Conservation (phyloP, 64 coral and sea anemone genomes). For the Exaiptasia diaphana region DNA sequence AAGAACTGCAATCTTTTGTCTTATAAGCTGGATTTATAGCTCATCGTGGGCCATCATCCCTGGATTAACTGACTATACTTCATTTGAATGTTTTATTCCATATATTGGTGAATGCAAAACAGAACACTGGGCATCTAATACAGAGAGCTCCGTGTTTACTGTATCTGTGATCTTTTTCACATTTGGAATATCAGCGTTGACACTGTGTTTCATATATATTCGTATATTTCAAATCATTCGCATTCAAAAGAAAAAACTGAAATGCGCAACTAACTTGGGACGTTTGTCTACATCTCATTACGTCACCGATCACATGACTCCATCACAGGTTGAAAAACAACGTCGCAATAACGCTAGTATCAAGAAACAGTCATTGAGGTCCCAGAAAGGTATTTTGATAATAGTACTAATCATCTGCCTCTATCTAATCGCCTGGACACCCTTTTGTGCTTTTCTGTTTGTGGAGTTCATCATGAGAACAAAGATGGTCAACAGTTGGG, state of each 20-base stretch:
- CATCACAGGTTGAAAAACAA: too few relatives aligned
- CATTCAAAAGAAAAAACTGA: neutral
- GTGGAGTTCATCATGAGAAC: slow-evolving; percentile 46
- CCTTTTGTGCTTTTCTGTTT: slow-evolving; percentile 67
- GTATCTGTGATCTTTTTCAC: slow-evolving; percentile 53
- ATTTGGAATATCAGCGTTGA: slow-evolving; percentile 44
- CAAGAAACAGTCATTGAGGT: too few relatives aligned
- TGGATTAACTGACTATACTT: slow-evolving; percentile 53
- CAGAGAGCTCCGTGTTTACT: slow-evolving; percentile 28
- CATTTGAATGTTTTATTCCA: slow-evolving; percentile 81
- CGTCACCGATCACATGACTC: too few relatives aligned
- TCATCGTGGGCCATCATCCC: slow-evolving; percentile 64
- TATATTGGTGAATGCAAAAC: slow-evolving; percentile 67
- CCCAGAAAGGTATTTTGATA: slow-evolving; percentile 46
- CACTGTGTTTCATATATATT: slow-evolving; percentile 57
- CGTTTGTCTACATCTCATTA: too few relatives aligned
- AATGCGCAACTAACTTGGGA: too few relatives aligned
- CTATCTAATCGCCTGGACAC: slow-evolving; percentile 66
- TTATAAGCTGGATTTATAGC: slow-evolving; percentile 53
- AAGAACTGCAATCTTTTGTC: slow-evolving; percentile 15
- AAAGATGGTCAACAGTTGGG: slow-evolving; percentile 22
- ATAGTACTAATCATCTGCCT: slow-evolving; percentile 43
- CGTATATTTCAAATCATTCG: neutral
- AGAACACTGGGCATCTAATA: slow-evolving; percentile 55
- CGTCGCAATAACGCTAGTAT: too few relatives aligned